Base-by-base conservation (phyloP, 2,888 invertebrate species). In the Galeruca laticollis region DNA sequence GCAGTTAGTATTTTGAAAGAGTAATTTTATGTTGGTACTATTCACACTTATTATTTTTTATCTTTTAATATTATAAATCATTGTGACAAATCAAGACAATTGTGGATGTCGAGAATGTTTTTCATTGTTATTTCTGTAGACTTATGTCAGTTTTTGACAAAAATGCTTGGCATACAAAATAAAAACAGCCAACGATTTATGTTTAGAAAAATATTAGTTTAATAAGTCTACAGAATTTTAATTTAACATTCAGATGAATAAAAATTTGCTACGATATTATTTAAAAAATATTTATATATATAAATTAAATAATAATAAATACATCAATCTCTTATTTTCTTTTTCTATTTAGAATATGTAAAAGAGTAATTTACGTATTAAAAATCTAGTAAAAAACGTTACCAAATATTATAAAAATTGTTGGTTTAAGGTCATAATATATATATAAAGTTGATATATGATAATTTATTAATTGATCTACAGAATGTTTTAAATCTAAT, bases 241-340 rank as follows among this genome's bases (percentile, higher is more conserved):
- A 40, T n/a, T 40, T n/a, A 56, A 56, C n/a, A 4, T 33, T 57
- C 8, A 57, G 35, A 57, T n/a, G 18, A 57, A 18, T 35, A 15
- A 47, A 47, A 31, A 57, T 57, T 57, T 57, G 56, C 56, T 57
- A 11, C 33, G 6, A 15, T 15, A 57, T 31, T 33, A 9, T 15
- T 57, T 33, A 35, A 35, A 57, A 57, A 57, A 57, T 57, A 57
- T 57, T 33, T 31, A 35, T 57, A 6, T 26, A 26, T 26, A 26
- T 57, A 54, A 54, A 54, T 54, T 54, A 57, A 57, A 35, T 57
- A 57, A 57, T 57, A 57, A 57, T 57, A 57, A 57, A 57, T 57
- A 57, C 35, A 57, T n/a, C 47, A 47, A 40, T 40, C 40, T 47
- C 6, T 26, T 5, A 6, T 26, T 26, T 26, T 5, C 6, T 6